Conservation (phyloP, 1,140 invertebrate genomes). For the Drosophila bocki region DNA sequence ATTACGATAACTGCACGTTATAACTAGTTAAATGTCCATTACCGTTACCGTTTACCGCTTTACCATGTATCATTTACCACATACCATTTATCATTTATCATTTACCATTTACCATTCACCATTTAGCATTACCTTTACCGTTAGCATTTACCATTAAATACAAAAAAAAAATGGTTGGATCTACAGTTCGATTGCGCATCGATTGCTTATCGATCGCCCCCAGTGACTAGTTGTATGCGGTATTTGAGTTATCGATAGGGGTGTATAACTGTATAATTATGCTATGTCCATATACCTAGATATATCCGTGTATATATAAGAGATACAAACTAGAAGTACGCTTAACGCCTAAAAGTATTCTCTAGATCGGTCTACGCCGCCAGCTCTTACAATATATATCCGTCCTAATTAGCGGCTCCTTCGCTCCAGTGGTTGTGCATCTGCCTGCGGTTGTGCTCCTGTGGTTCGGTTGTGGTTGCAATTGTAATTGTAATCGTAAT, state of each 20-base stretch:
- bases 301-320: slow-evolving; percentile 58
- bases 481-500: slow-evolving; percentile 45
- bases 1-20: slow-evolving; percentile 63
- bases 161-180: slow-evolving; percentile 50
- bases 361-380: slow-evolving; percentile 42
- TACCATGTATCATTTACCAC: slow-evolving; percentile 25
- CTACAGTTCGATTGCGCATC: slow-evolving; percentile 14
- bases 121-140: slow-evolving; percentile 14
- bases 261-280: slow-evolving; percentile 66
- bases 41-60: slow-evolving; percentile 42
- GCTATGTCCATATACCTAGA: slow-evolving; percentile 54
- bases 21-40: slow-evolving; percentile 67
- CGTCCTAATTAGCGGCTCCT: slow-evolving; percentile 18
- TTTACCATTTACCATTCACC: slow-evolving; percentile 5
- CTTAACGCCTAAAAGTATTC: slow-evolving; percentile 52
- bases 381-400: slow-evolving; percentile 30
- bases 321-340: slow-evolving; percentile 55
- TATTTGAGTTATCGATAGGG: slow-evolving; percentile 37
- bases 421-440: slow-evolving; percentile 52
- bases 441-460: slow-evolving; percentile 37
- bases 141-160: slow-evolving; percentile 36
- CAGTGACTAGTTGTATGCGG: slow-evolving; percentile 51
- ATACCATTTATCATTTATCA: slow-evolving; percentile 8
- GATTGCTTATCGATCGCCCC: not conserved
- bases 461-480: slow-evolving; percentile 43